Percentiles rank a stretch among this genome's conserved stretches.
Evolutionary conservation across 2,113 vertebrate species (phyloP).

Genomic region (human): GRCh38 chr3:102713001-102713500

Average conservation of each 20-base stretch:
- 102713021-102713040: rapidly evolving
- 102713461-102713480: not conserved
- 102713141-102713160: not conserved
- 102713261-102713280: not conserved
- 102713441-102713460: not conserved
- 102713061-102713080: not conserved
- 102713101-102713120: not conserved
- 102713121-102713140: not conserved
- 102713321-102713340: not conserved
- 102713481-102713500: not conserved
- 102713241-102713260: not conserved
- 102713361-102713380: not conserved
- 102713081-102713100: not conserved
- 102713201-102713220: not conserved
- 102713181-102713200: not conserved
- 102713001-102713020: rapidly evolving
- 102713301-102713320: not conserved
- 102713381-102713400: not conserved
- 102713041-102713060: not conserved
- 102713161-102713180: not conserved
- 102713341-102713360: not conserved
- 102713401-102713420: not conserved
- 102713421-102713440: not conserved
- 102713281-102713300: not conserved
- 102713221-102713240: not conserved